phyloP scores from a whole-genome alignment of 2,888 invertebrate species.

The Ametastegia equiseti region DNA sequence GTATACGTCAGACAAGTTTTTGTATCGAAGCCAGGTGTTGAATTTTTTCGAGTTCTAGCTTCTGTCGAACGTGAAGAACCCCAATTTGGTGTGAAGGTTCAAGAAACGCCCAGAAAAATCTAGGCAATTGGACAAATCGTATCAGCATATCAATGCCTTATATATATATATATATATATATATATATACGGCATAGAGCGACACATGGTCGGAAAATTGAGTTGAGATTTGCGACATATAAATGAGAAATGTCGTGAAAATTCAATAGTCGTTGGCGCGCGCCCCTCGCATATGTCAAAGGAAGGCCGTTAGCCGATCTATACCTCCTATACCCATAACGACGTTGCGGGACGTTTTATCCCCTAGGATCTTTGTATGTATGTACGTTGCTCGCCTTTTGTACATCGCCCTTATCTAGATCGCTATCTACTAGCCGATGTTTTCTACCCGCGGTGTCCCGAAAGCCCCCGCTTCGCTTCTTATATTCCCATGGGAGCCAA shows the following conservation, averaged over 20 bases:
- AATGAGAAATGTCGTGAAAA: constrained; percentile 61
- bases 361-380: constrained; percentile 64
- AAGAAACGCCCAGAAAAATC: constrained; percentile 35
- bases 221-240: constrained; percentile 56
- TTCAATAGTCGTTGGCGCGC: constrained; percentile 62
- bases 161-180: too few relatives aligned
- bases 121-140: constrained; percentile 49
- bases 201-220: constrained; percentile 59
- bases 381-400: constrained; percentile 64
- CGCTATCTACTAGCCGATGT: constrained; percentile 41
- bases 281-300: constrained; percentile 50
- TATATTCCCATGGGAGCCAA: constrained; percentile 11
- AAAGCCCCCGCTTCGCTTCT: background rate
- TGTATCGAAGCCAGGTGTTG: constrained; percentile 13
- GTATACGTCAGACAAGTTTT: background rate
- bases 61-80: background rate
- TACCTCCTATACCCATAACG: constrained; percentile 47
- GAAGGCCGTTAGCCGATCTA: constrained; percentile 43
- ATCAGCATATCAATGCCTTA: constrained; percentile 47
- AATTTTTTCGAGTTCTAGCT: background rate
- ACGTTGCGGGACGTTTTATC: constrained; percentile 58
- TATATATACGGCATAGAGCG: constrained; percentile 9
- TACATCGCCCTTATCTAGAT: constrained; percentile 52
- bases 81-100: background rate
- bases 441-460: constrained; percentile 39